Evolutionary conservation across 2,113 vertebrate genomes (phyloP), one percentile per base, ranked within the genome.

Genomic region (Semnornis frantzii): DNA sequence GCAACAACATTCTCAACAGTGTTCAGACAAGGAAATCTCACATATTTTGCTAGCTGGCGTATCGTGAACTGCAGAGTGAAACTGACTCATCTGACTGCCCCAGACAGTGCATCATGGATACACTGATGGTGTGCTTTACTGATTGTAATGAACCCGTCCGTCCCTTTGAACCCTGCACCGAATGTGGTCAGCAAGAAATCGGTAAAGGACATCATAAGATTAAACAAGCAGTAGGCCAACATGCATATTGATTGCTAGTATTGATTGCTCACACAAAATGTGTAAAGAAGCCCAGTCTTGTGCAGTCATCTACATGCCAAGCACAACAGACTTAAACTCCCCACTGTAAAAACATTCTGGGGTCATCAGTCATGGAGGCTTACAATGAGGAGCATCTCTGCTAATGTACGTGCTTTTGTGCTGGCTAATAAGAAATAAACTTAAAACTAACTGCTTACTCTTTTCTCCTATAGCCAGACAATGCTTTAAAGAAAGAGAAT

Each of bases 121-220:
- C 5, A 1, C 8, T 0, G 5, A 15, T 1, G 9, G 27, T 12
- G 12, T 21, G 64, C 42, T 23, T 39, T 30, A 27, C 46, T 25
- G 70, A 31, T 16, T 0, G 5, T 23, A 16, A 7, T 1, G 24
- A 39, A 34, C 23, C 0, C 0, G 39, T 27, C 48, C 39, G 31
- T 16, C 10, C 55, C 23, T 27, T 72, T 24, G 52, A 85, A 60
- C 37, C 27, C 46, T 73, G 72, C 37, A 54, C 17, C 59, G 48
- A 82, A 20, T 79, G 68, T 2, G 1, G 33, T 28, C 39, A 74
- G 66, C 50, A 70, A 69, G 6, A 39, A 17, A 55, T 44, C 50
- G 16, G 62, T 5, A 52, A 52, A 1, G 0, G 42, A 15, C 1
- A 10, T 9, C 37, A 4, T 1, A 4, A 16, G 10, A 82, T 65